phyloP scores from a whole-genome alignment of 2,113 vertebrate genomes.

The Xerus inauris region DNA sequence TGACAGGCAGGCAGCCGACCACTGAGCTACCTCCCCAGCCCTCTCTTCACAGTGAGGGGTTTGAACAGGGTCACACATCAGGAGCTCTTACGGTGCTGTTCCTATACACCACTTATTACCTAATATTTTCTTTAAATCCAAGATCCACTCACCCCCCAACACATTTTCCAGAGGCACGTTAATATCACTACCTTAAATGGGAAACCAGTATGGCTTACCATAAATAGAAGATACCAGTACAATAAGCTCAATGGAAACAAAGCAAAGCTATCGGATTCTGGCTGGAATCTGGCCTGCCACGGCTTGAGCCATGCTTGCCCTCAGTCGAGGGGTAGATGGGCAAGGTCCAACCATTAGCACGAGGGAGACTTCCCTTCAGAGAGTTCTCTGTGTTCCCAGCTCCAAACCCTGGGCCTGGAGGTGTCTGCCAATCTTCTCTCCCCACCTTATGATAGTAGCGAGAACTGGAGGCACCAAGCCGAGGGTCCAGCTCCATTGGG shows the following conservation, averaged over 20 bases:
- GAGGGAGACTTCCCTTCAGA: background rate
- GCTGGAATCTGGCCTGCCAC: background rate
- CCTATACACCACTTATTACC: background rate
- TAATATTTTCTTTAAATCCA: constrained; percentile 8
- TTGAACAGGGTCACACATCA: background rate
- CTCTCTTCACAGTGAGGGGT: background rate
- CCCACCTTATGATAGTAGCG: background rate
- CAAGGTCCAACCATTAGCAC: background rate
- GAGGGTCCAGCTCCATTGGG: background rate
- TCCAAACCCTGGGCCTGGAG: background rate
- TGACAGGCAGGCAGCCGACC: background rate
- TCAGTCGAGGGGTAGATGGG: background rate
- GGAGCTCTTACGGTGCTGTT: background rate
- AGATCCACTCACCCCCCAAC: background rate
- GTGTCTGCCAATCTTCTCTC: background rate
- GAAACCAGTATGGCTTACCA: constrained; percentile 67
- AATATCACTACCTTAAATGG: constrained; percentile 67
- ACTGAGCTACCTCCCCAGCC: background rate
- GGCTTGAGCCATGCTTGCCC: background rate
- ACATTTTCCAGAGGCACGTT: constrained; percentile 43
- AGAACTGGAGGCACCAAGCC: background rate
- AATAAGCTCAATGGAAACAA: constrained; percentile 57
- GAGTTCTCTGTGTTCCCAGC: background rate
- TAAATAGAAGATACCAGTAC: constrained; percentile 69
- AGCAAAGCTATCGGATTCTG: constrained; percentile 31